A percentile compares a stretch with the other conserved stretches of the same genome.
Evolutionary conservation across 1,140 invertebrate genomes (phyloP).

Genomic region (Cyphomyrmex costatus): DNA sequence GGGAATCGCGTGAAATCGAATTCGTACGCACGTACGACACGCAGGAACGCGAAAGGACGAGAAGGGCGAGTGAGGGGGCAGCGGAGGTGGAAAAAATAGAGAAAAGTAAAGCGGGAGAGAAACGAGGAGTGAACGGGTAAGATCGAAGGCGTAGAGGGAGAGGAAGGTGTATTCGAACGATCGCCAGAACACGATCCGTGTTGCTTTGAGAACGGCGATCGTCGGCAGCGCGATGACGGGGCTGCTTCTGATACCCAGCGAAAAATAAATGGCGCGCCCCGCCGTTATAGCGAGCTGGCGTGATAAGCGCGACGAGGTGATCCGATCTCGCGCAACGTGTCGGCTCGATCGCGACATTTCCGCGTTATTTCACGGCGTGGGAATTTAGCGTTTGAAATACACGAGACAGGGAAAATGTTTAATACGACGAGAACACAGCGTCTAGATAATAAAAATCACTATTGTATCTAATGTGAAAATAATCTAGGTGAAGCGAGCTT

Average conservation of each 20-base stretch:
- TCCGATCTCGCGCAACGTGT: slow-evolving; percentile 51
- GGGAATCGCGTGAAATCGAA: slow-evolving; percentile 78
- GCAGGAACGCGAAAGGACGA: slow-evolving; percentile 69
- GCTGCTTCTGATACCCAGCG: slow-evolving; percentile 58
- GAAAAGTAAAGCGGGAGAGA: not conserved
- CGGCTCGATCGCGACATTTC: slow-evolving; percentile 58
- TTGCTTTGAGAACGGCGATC: slow-evolving; percentile 57
- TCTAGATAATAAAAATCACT: not conserved
- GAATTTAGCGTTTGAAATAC: slow-evolving; percentile 30
- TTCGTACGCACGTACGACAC: slow-evolving; percentile 77
- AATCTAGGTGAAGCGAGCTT: not conserved
- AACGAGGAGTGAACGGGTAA: not conserved
- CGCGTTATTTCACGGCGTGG: slow-evolving; percentile 48
- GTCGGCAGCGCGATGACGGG: slow-evolving; percentile 59
- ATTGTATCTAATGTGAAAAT: slow-evolving; percentile 1
- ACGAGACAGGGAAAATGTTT: slow-evolving; percentile 6
- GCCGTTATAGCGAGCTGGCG: slow-evolving; percentile 41
- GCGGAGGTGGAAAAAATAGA: slow-evolving; percentile 28
- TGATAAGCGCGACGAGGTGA: slow-evolving; percentile 60
- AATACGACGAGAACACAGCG: not conserved
- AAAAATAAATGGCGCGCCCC: slow-evolving; percentile 59
- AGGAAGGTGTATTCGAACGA: slow-evolving; percentile 52
- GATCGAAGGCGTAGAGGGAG: not conserved
- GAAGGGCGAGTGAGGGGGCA: slow-evolving; percentile 14
- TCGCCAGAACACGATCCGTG: slow-evolving; percentile 65